phyloP scores from a whole-genome alignment of 2,888 invertebrate species.

The Acanthoscelides obtectus region DNA sequence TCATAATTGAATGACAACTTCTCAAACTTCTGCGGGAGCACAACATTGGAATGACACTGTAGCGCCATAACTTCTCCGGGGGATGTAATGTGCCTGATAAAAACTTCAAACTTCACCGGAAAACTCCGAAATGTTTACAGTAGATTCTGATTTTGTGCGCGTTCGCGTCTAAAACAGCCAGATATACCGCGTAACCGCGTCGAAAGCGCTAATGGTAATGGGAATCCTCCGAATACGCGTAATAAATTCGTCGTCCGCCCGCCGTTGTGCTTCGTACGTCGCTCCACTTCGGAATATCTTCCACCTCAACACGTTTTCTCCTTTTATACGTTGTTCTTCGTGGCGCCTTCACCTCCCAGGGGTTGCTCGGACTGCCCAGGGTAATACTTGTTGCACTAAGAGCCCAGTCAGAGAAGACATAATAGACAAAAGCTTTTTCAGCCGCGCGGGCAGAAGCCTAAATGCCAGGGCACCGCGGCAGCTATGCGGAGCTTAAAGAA shows the following conservation, averaged over 20 bases:
- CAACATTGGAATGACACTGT: slow-evolving; percentile 29
- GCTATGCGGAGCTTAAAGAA: no score
- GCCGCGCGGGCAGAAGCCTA: no score
- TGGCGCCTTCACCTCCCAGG: background rate
- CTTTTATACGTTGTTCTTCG: background rate
- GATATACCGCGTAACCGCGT: background rate
- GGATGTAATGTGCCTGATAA: background rate
- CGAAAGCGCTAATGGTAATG: background rate
- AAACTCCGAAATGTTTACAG: background rate
- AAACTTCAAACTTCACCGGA: background rate
- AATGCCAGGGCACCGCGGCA: no score
- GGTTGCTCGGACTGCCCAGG: background rate
- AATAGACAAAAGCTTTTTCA: no score
- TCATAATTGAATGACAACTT: slow-evolving; percentile 36
- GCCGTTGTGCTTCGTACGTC: background rate
- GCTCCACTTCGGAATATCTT: background rate
- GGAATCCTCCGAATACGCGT: background rate
- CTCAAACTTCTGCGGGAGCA: slow-evolving; percentile 36
- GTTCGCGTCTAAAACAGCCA: background rate
- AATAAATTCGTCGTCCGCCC: background rate
- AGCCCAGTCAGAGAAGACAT: no score
- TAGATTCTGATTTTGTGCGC: background rate
- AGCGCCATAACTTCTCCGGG: slow-evolving; percentile 31
- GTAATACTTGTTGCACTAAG: background rate
- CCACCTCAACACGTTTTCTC: background rate